A percentile compares a stretch with the other conserved stretches of the same genome.
These are phyloP conservation scores for Oreotrochilus melanogaster DNA, from an alignment of 2,113 vertebrate species.

Conservation along the genomic window DNA sequence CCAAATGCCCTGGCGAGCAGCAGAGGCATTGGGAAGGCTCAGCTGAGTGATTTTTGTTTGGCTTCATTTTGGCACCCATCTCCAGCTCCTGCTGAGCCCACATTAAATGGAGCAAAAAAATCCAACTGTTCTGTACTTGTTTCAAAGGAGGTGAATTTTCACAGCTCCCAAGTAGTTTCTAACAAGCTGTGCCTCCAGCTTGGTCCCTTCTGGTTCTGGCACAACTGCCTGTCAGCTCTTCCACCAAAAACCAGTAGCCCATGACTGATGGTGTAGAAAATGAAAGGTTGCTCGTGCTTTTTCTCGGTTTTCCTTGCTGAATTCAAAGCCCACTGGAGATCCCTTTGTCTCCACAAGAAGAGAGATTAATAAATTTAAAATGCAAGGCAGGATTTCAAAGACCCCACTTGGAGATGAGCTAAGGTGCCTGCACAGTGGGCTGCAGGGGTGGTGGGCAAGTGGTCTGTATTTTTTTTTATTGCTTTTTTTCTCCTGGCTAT, in stretches of 20 bases:
- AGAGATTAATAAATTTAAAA: background rate
- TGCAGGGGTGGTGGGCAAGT: background rate
- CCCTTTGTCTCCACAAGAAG: background rate
- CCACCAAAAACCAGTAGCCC: constrained; percentile 7
- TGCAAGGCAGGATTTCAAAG: background rate
- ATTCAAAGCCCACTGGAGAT: background rate
- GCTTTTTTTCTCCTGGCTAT: background rate
- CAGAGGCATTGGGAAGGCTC: background rate
- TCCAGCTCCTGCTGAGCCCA: background rate
- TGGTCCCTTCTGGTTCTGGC: background rate
- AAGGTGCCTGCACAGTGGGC: background rate
- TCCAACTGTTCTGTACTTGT: background rate
- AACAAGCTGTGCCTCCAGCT: background rate
- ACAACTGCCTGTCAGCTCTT: background rate
- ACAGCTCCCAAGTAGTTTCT: background rate
- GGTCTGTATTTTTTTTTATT: background rate
- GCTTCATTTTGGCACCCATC: constrained; percentile 20
- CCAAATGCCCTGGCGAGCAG: background rate
- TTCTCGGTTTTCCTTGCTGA: background rate
- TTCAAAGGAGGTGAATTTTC: constrained; percentile 23
- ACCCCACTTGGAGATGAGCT: background rate
- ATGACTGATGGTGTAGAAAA: background rate
- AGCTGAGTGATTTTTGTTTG: background rate
- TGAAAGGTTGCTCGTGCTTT: background rate
- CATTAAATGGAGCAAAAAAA: constrained; percentile 43